Evolutionary conservation across 2,113 vertebrate genomes (phyloP).

Genomic region (Bos javanicus): DNA sequence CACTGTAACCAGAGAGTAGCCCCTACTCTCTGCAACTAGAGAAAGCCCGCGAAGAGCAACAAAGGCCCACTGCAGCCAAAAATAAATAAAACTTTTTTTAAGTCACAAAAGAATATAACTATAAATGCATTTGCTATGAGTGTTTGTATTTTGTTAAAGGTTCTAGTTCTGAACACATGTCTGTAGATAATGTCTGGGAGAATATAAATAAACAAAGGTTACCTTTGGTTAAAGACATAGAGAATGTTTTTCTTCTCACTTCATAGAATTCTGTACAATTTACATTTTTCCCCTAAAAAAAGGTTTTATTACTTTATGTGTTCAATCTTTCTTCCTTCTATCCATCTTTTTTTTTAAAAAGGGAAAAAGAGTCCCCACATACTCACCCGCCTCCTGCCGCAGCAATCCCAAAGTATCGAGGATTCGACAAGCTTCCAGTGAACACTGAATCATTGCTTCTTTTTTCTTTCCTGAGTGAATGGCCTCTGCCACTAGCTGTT

Average conservation of each 20-base stretch:
- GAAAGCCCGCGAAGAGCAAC: neutral
- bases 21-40: neutral
- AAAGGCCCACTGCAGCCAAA: neutral
- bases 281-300: neutral
- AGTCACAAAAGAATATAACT: neutral
- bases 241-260: neutral
- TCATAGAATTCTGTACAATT: neutral
- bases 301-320: neutral
- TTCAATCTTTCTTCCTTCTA: neutral
- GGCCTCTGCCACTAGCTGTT: conserved; percentile 94
- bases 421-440: conserved; percentile 94
- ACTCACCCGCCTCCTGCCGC: conserved; percentile 95
- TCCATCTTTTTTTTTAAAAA: neutral
- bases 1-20: neutral
- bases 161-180: neutral
- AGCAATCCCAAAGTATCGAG: conserved; percentile 94
- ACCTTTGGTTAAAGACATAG: neutral
- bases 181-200: neutral
- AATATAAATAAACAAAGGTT: neutral
- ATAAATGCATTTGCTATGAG: neutral
- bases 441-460: conserved; percentile 92
- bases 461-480: conserved; percentile 95
- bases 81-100: neutral
- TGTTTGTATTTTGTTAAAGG: conserved; percentile 2
- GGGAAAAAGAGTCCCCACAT: neutral